Evolutionary conservation across 2,113 vertebrate species (phyloP), one percentile per base, ranked within the genome.

Genomic region (Phoenicopterus ruber): DNA sequence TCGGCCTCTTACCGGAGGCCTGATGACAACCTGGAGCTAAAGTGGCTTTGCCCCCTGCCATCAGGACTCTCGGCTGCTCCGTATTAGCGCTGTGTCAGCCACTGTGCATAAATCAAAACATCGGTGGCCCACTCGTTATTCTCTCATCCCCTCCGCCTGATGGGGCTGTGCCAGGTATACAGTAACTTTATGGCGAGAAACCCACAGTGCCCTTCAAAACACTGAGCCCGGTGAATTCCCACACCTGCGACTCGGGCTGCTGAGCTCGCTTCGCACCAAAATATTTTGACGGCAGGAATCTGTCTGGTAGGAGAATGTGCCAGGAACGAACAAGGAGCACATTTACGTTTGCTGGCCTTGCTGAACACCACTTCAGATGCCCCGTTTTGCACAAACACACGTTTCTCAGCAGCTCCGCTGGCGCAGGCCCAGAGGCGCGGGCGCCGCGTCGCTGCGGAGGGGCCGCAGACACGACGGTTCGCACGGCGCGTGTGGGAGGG

Each of bases 281-380:
- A 73, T 88, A 81, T 62, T 84, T 91, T 80, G 85, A 96, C 81
- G 61, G 90, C 34, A 28, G 69, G 34, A 88, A 88, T 71, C 57
- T 36, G 90, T 58, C 74, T 84, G 65, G 69, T 8, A 40, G 76
- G 61, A 91, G 62, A 50, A 80, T 10, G 32, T 66, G 82, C 93
- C 91, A 93, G 71, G 76, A 79, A 86, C 3, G 31, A 67, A 94
- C 81, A 96, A 94, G 87, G 93, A 69, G 28, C 70, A 62, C 54
- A 71, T 90, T 96, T 71, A 95, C 36, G 9, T 24, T 50, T 3
- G 15, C 72, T 31, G 14, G 84, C 87, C 61, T 72, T 38, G 55
- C 87, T 31, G 79, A 81, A 59, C 67, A 25, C 63, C 63, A 2
- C 70, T 84, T 46, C 71, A 42, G 71, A 11, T 69, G 58, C 58